These are phyloP conservation scores for Ursus arctos DNA, from an alignment of 2,113 vertebrate genomes.

Conservation along the genomic window DNA sequence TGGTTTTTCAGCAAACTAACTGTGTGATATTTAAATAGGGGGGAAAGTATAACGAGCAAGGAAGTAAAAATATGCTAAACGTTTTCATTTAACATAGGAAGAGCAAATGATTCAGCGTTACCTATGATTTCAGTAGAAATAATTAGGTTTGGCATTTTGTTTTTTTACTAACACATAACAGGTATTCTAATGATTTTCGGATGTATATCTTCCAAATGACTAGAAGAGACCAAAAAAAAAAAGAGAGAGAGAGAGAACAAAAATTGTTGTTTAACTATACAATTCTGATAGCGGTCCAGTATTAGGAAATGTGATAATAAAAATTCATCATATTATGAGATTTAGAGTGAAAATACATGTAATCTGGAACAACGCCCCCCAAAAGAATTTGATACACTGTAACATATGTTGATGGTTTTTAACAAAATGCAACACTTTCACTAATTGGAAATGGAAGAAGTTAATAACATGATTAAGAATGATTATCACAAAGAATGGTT, in stretches of 20 bases:
- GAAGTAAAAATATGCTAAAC: not conserved
- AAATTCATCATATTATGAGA: not conserved
- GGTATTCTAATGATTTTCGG: not conserved
- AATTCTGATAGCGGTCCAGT: not conserved
- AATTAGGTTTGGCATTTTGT: not conserved
- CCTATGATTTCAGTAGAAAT: not conserved
- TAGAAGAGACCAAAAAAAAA: not conserved
- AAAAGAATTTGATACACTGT: not conserved
- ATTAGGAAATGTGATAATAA: slow-evolving; percentile 10
- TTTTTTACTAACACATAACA: not conserved
- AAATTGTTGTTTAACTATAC: not conserved
- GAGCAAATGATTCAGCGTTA: not conserved
- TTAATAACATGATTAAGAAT: not conserved
- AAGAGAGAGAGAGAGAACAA: not conserved
- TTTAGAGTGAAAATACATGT: not conserved
- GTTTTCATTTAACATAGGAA: not conserved
- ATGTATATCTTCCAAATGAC: not conserved
- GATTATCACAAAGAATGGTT: not conserved
- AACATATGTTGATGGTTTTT: not conserved
- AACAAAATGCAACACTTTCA: not conserved
- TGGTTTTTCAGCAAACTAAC: not conserved
- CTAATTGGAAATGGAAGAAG: not conserved
- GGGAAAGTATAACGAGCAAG: not conserved
- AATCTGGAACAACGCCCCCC: not conserved
- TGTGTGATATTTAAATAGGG: not conserved